These are phyloP conservation scores for Terrapene triunguis DNA, from an alignment of 2,113 vertebrate genomes.

Conservation along the genomic window DNA sequence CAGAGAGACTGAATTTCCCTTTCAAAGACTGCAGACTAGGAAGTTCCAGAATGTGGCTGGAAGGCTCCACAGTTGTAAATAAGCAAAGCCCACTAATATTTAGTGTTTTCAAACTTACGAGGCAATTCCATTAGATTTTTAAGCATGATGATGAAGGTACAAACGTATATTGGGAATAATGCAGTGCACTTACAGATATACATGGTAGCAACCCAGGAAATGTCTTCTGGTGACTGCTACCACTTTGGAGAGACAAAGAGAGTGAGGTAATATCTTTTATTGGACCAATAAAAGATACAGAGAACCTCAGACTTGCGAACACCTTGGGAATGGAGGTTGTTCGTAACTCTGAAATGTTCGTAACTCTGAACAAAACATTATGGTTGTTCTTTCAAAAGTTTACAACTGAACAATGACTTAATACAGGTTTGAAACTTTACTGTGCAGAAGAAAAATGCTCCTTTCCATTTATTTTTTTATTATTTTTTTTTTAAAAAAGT, in stretches of 20 bases:
- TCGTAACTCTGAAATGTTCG: too few relatives aligned
- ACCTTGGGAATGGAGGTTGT: too few relatives aligned
- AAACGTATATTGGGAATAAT: background rate
- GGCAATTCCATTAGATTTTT: background rate
- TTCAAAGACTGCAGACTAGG: background rate
- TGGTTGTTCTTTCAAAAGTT: too few relatives aligned
- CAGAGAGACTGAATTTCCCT: conserved; percentile 2
- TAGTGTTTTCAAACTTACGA: background rate
- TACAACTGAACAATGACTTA: too few relatives aligned
- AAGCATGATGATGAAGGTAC: background rate
- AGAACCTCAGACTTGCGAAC: too few relatives aligned
- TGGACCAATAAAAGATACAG: too few relatives aligned
- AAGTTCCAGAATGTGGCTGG: background rate
- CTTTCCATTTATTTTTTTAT: too few relatives aligned
- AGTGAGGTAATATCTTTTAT: too few relatives aligned
- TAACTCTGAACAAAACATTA: too few relatives aligned
- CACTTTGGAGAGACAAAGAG: background rate
- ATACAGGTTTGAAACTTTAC: too few relatives aligned
- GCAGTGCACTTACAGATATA: background rate
- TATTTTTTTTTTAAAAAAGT: too few relatives aligned
- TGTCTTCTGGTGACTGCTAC: background rate
- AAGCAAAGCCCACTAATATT: background rate
- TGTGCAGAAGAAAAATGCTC: too few relatives aligned
- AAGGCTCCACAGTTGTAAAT: background rate
- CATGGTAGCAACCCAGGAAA: background rate